These are phyloP conservation scores for Tenthredo mesomela DNA, from an alignment of 2,888 invertebrate genomes.

Conservation along the genomic window DNA sequence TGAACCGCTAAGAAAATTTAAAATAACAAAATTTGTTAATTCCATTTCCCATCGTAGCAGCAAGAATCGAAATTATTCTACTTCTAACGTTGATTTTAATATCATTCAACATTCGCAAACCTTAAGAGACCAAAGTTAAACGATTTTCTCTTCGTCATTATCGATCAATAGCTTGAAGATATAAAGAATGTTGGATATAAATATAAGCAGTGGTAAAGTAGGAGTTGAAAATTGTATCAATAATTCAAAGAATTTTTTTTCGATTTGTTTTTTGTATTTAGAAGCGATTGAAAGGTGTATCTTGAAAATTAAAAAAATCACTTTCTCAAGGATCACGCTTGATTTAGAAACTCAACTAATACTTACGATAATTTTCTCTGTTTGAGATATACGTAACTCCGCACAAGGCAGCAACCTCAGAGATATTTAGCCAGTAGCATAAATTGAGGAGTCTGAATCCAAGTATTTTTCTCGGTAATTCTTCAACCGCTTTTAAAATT, in stretches of 20 bases:
- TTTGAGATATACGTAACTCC: slow-evolving; percentile 97
- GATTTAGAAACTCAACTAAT: slow-evolving; percentile 40
- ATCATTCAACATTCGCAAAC: not conserved
- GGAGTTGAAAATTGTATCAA: too few species aligned
- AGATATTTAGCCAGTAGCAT: slow-evolving; percentile 90
- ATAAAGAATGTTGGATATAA: not conserved
- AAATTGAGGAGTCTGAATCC: slow-evolving; percentile 83
- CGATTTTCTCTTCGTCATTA: not conserved
- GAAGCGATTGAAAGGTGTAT: too few species aligned
- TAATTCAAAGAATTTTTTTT: too few species aligned
- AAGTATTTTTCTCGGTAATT: slow-evolving; percentile 74
- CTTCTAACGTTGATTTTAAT: not conserved
- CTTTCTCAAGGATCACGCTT: too few species aligned
- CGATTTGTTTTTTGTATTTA: too few species aligned
- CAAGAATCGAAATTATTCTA: not conserved
- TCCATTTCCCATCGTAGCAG: not conserved
- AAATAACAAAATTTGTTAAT: slow-evolving; percentile 39
- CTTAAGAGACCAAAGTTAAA: not conserved
- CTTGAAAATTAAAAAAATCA: too few species aligned
- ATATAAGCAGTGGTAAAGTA: not conserved
- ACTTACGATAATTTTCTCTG: slow-evolving; percentile 97
- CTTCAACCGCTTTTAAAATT: slow-evolving; percentile 82
- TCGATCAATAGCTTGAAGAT: not conserved
- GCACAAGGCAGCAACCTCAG: slow-evolving; percentile 92
- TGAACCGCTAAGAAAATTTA: slow-evolving; percentile 86